Evolutionary conservation across 1,140 invertebrate genomes (phyloP), one percentile per base, ranked within the genome.

Genomic region (Drosophila busckii): DNA sequence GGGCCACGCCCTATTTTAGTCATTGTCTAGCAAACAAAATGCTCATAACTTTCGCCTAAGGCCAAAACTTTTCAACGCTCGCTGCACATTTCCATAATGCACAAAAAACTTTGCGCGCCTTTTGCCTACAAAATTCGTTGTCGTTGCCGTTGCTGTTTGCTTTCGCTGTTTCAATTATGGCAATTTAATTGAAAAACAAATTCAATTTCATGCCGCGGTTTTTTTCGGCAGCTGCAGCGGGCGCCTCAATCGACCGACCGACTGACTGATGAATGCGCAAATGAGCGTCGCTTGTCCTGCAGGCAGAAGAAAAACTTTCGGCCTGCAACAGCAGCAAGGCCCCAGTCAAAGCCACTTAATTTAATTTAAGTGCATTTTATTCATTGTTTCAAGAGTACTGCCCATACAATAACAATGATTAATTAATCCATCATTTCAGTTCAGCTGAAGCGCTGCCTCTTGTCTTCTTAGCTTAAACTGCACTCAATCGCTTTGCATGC

Each of bases 171-270:
- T 55, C 73, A 46, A 52, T 61, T 73, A 55, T 35, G 17, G 42
- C 53, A 69, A 69, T 73, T 82, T 66, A 82, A 82, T 80, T 80
- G 59, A 59, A 69, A 69, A 65, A 69, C 69, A 69, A 82, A 80
- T 82, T 73, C 55, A 69, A 73, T 80, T 73, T 46, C 26, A 52
- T 10, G 29, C 35, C 35, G 37, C 58, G 59, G 52, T 49, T 42
- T 31, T 58, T 63, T 52, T 37, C 1, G 35, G 23, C 28, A 20
- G 26, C 12, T 45, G 16, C 17, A 2, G n/a, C n/a, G 16, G 25
- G 2, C 12, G 12, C 17, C 37, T 25, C 17, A 15, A 12, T 38
- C 2, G n/a, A n/a, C n/a, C 50, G 48, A 35, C 42, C 48, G 16
- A 23, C 29, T 42, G 42, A 29, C 22, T 20, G 16, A 16, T 52